Percentiles rank a stretch among this genome's conserved stretches.
phyloP scores from a whole-genome alignment of 2,797 vertebrate genomes.

The Rhinogobio ventralis region DNA sequence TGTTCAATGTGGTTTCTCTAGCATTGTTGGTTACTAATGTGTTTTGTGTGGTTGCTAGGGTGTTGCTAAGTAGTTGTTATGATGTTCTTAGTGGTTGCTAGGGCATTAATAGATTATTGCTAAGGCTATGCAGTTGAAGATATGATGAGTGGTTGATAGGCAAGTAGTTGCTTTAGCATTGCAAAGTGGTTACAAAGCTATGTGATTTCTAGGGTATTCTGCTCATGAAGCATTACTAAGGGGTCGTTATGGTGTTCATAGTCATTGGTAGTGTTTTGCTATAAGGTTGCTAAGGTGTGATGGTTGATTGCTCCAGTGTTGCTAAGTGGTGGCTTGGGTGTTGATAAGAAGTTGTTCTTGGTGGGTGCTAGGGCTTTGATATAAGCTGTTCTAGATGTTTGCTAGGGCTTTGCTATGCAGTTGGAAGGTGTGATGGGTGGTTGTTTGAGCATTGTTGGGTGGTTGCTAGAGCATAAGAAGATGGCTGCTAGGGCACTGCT shows the following conservation, averaged over 20 bases:
- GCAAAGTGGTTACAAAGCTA: neutral
- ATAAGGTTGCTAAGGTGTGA: neutral
- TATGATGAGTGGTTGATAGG: no score
- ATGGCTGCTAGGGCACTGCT: neutral
- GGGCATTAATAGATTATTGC: no score
- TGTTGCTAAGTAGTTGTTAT: neutral
- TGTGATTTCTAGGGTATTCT: neutral
- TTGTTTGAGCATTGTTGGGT: neutral
- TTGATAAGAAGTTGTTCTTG: neutral
- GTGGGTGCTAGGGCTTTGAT: neutral
- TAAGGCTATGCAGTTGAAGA: no score
- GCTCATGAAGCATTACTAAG: neutral
- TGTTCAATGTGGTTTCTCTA: neutral
- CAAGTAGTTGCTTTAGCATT: no score
- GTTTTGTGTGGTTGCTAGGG: neutral
- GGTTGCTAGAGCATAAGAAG: neutral
- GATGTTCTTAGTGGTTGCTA: neutral
- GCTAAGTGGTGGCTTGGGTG: neutral
- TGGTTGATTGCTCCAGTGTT: neutral
- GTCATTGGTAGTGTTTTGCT: neutral
- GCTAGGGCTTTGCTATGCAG: neutral
- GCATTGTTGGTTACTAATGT: neutral
- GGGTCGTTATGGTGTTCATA: neutral
- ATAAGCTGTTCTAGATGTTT: no score
- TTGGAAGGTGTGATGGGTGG: neutral